phyloP scores from a whole-genome alignment of 2,797 vertebrate genomes.

The Melanotaenia pygmaea region DNA sequence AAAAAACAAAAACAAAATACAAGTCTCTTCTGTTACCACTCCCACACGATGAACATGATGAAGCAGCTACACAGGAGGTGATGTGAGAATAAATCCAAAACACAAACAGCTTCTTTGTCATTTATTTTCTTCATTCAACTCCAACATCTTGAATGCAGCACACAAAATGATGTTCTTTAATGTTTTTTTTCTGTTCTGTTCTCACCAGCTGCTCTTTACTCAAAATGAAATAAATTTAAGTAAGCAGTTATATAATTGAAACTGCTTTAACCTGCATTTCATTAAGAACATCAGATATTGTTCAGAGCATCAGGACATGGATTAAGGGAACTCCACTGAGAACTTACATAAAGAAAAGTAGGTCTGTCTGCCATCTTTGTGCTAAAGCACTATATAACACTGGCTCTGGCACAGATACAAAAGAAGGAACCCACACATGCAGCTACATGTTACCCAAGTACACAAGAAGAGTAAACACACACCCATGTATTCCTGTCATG shows the following conservation, averaged over 20 bases:
- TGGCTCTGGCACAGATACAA: neutral
- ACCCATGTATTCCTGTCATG: constrained; percentile 7
- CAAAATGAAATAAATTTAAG: neutral
- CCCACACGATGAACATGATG: constrained; percentile 5
- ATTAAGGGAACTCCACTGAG: constrained; percentile 13
- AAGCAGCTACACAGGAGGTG: constrained; percentile 2
- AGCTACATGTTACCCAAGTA: constrained; percentile 4
- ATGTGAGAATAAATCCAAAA: constrained; percentile 10
- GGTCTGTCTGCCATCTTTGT: neutral
- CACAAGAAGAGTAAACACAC: constrained; percentile 8
- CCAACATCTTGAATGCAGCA: neutral
- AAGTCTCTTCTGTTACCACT: neutral
- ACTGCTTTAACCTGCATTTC: constrained; percentile 36
- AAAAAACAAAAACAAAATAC: constrained; percentile 3
- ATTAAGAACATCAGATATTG: constrained; percentile 12
- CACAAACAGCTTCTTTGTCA: neutral
- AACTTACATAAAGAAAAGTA: constrained; percentile 4
- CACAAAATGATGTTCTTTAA: neutral
- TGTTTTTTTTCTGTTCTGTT: constrained; percentile 14
- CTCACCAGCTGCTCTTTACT: constrained; percentile 21
- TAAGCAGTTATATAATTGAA: constrained; percentile 29
- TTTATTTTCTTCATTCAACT: neutral
- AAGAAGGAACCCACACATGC: constrained; percentile 4
- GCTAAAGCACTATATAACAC: neutral
- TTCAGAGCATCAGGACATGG: constrained; percentile 24